These are phyloP conservation scores for Capreolus pygargus DNA, from an alignment of 2,113 vertebrate species.

Conservation along the genomic window DNA sequence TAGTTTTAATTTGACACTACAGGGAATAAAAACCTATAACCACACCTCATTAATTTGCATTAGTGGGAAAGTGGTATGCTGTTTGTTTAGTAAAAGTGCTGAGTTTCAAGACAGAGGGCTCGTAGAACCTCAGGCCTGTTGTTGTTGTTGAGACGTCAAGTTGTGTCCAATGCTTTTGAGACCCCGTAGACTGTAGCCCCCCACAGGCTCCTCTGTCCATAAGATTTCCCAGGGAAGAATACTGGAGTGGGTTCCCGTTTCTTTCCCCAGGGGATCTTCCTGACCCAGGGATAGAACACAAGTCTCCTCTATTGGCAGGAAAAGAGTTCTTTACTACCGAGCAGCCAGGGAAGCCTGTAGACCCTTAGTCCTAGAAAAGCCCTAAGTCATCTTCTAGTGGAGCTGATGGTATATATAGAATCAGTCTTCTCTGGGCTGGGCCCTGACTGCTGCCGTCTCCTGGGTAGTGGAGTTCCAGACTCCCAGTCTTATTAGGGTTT, in stretches of 20 bases:
- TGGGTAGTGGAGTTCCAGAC: neutral
- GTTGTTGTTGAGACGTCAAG: neutral
- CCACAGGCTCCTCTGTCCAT: neutral
- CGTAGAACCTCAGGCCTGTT: neutral
- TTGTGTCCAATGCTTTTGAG: neutral
- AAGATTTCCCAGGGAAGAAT: neutral
- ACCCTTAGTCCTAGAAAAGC: neutral
- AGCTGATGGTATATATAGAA: rapidly evolving
- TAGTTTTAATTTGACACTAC: constrained; percentile 54
- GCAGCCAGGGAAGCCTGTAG: neutral
- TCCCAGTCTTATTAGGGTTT: neutral
- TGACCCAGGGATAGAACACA: neutral
- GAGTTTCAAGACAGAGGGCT: neutral
- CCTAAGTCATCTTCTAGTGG: neutral
- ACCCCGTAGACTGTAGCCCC: neutral
- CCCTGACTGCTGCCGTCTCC: neutral
- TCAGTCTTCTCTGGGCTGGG: neutral
- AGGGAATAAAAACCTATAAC: constrained; percentile 1
- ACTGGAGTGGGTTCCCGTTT: neutral
- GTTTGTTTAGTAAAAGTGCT: neutral
- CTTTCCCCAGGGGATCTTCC: neutral
- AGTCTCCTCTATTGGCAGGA: neutral
- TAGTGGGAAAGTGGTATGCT: neutral
- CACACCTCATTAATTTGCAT: constrained; percentile 38
- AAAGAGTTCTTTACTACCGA: neutral